Percentiles rank a stretch among this genome's conserved stretches.
Conservation (phyloP, 2,888 invertebrate species). For the Plebejus anna region DNA sequence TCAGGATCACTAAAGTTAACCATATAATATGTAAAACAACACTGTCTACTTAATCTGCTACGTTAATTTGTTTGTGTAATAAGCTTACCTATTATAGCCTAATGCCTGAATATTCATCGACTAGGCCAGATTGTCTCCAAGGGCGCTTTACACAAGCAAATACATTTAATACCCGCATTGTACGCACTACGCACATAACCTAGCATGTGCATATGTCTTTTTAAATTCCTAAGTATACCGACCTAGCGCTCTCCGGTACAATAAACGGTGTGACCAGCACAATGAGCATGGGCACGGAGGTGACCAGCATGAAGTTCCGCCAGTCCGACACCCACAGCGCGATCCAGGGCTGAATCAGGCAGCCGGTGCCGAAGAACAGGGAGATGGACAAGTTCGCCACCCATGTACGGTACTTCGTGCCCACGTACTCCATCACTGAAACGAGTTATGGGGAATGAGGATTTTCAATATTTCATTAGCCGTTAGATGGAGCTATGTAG, state of each 20-base stretch:
- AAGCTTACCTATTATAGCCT: too few relatives aligned
- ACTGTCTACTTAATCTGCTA: too few relatives aligned
- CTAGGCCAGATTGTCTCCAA: too few relatives aligned
- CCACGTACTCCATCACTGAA: conserved; percentile 62
- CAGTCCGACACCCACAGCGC: conserved; percentile 58
- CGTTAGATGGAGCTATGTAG: too few relatives aligned
- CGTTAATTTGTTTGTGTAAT: too few relatives aligned
- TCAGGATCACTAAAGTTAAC: not conserved
- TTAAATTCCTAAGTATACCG: not conserved
- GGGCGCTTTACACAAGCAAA: not conserved
- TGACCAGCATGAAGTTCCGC: conserved; percentile 50
- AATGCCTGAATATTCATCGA: too few relatives aligned
- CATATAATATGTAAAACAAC: too few relatives aligned
- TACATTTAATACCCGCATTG: too few relatives aligned
- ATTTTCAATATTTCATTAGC: too few relatives aligned
- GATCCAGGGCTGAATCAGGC: conserved; percentile 51
- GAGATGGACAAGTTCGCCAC: conserved; percentile 59
- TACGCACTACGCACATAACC: too few relatives aligned
- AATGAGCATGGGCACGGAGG: conserved; percentile 52
- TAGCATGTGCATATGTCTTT: too few relatives aligned
- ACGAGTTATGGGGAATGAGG: not conserved
- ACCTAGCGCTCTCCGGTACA: conserved; percentile 62
- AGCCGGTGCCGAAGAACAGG: conserved; percentile 53
- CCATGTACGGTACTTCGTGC: conserved; percentile 57
- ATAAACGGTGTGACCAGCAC: conserved; percentile 49